These are phyloP conservation scores for Heterodera schachtii DNA, from an alignment of 1,140 invertebrate genomes.

Conservation along the genomic window DNA sequence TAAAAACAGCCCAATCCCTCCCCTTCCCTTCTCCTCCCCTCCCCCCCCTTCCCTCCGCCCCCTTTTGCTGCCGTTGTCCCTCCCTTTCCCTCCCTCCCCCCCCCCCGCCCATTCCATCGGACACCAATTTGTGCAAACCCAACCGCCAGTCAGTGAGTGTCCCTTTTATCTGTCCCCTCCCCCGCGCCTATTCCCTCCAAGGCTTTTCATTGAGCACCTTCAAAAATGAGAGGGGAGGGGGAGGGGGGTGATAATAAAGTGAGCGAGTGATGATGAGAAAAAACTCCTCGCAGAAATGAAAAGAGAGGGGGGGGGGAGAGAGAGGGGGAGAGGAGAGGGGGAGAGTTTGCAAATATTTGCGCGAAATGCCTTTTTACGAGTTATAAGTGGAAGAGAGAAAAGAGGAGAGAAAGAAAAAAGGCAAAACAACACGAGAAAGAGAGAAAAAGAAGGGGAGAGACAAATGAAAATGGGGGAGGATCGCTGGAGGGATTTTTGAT, in stretches of 20 bases:
- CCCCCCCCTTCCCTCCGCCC: no score
- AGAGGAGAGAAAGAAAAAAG: neutral
- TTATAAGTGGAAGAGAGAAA: neutral
- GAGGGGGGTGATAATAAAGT: neutral
- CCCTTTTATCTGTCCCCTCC: neutral
- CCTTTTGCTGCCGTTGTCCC: neutral
- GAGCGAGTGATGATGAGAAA: neutral
- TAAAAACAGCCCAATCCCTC: neutral
- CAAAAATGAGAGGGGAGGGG: neutral
- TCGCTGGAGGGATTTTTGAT: neutral
- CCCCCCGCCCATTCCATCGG: neutral
- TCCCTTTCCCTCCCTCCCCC: neutral
- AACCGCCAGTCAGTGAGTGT: neutral
- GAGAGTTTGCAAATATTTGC: slow-evolving; percentile 18
- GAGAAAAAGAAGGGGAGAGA: neutral
- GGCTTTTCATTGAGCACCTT: neutral
- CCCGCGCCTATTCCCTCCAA: neutral
- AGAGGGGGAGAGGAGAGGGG: neutral
- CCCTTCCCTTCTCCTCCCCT: no score
- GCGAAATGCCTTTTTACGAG: slow-evolving; percentile 17
- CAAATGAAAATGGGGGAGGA: neutral
- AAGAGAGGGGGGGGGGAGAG: neutral
- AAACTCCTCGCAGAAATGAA: neutral
- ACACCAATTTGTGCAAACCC: neutral
- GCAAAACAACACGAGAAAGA: neutral